phyloP scores from a whole-genome alignment of 2,888 invertebrate genomes.

The Zygogramma bicolorata region DNA sequence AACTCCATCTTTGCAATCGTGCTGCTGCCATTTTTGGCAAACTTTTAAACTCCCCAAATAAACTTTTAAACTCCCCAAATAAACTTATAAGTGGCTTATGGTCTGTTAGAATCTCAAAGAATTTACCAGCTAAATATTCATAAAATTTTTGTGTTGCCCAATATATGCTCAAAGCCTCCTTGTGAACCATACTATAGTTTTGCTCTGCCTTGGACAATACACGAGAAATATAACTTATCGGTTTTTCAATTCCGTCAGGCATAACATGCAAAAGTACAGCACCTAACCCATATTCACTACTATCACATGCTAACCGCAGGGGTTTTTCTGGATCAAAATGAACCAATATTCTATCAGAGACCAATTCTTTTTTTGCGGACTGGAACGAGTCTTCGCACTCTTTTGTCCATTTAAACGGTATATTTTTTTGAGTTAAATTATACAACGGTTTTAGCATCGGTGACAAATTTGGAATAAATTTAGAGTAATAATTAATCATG shows the following conservation, averaged over 20 bases:
- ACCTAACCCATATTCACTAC: too few species aligned
- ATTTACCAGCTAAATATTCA: too few species aligned
- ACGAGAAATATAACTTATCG: too few species aligned
- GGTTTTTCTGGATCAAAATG: constrained; percentile 29
- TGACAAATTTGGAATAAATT: constrained; percentile 56
- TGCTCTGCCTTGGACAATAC: too few species aligned
- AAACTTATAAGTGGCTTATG: neutral
- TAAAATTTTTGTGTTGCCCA: too few species aligned
- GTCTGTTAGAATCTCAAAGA: too few species aligned
- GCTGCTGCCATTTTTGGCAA: constrained; percentile 44
- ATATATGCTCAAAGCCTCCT: too few species aligned
- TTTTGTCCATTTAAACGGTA: constrained; percentile 49
- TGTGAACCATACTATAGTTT: too few species aligned
- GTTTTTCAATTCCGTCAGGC: too few species aligned
- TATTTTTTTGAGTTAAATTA: constrained; percentile 16
- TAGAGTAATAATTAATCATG: constrained; percentile 60
- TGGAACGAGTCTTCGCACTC: constrained; percentile 56
- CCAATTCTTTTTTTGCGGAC: constrained; percentile 29
- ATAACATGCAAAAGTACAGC: too few species aligned
- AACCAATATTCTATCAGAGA: constrained; percentile 27
- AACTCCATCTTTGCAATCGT: neutral
- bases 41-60: constrained; percentile 27
- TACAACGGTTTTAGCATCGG: constrained; percentile 54
- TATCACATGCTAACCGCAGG: constrained; percentile 4
- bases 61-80: too few species aligned